Evolutionary conservation across 2,888 invertebrate species (phyloP).

Genomic region (Steromphala cineraria): DNA sequence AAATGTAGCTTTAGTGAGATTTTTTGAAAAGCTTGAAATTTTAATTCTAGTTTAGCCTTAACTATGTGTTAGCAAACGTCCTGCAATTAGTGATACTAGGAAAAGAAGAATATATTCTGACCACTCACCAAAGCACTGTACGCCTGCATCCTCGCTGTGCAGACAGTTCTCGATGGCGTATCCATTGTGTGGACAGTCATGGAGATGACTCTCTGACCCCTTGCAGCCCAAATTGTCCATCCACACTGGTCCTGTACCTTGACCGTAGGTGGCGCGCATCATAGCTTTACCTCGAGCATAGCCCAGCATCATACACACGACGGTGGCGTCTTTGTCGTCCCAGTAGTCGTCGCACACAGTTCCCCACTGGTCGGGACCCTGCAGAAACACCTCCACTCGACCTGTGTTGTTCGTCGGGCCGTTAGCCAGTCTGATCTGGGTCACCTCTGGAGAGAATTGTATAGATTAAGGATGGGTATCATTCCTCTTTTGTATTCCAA

Average conservation of each 20-base stretch:
- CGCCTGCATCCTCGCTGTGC: slow-evolving; percentile 46
- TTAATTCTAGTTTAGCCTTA: no score
- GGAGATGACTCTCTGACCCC: slow-evolving; percentile 38
- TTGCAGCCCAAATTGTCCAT: slow-evolving; percentile 45
- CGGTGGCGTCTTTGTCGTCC: slow-evolving; percentile 61
- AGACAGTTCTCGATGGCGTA: slow-evolving; percentile 43
- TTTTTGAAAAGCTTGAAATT: no score
- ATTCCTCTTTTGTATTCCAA: no score
- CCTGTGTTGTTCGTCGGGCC: slow-evolving; percentile 79
- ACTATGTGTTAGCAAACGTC: no score
- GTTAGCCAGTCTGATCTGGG: slow-evolving; percentile 81
- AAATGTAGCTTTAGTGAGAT: no score
- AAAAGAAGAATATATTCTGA: no score
- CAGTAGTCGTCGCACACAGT: slow-evolving; percentile 68
- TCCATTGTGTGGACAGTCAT: slow-evolving; percentile 35
- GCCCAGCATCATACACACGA: slow-evolving; percentile 61
- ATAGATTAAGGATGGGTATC: no score
- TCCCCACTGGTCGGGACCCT: slow-evolving; percentile 63
- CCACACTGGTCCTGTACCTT: slow-evolving; percentile 48
- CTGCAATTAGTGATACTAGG: no score
- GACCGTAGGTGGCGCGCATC: slow-evolving; percentile 34
- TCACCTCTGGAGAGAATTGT: slow-evolving; percentile 49
- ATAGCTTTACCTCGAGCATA: slow-evolving; percentile 52
- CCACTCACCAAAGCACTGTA: slow-evolving; percentile 41
- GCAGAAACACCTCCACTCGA: slow-evolving; percentile 80